phyloP scores from a whole-genome alignment of 53 echinoderm and acorn worm species.

The Holothuria leucospilota region DNA sequence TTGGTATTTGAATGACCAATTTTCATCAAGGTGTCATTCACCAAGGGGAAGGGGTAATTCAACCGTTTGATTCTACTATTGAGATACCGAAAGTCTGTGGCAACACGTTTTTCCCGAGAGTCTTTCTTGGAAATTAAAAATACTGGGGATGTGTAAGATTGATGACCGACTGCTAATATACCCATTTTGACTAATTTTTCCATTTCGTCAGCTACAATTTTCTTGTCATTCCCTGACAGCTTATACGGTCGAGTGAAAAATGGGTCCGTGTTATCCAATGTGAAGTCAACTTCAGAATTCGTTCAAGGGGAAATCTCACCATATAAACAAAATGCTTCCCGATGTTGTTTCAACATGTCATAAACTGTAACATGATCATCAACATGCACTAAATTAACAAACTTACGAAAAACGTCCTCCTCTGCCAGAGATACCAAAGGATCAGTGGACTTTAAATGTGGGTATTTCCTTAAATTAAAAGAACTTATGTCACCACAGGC shows the following conservation, averaged over 20 bases:
- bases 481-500: too few relatives aligned
- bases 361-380: not conserved
- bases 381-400: not conserved
- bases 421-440: constrained; percentile 1
- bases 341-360: not conserved
- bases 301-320: constrained; percentile 42
- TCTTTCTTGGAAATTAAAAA: constrained; percentile 34
- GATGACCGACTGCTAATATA: constrained; percentile 16
- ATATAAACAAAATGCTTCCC: constrained; percentile 48
- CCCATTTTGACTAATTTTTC: too few relatives aligned
- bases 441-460: constrained; percentile 27
- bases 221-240: too few relatives aligned
- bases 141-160: constrained; percentile 49
- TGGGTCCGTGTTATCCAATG: constrained; percentile 7
- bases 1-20: too few relatives aligned
- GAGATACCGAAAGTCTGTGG: too few relatives aligned
- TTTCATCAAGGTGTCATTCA: too few relatives aligned
- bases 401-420: constrained; percentile 8
- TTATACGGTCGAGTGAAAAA: constrained; percentile 32
- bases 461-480: constrained; percentile 4
- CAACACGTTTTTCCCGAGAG: too few relatives aligned
- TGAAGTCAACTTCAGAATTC: constrained; percentile 10
- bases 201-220: too few relatives aligned
- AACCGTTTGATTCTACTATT: too few relatives aligned
- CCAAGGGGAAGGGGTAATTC: too few relatives aligned